Base-by-base conservation (phyloP, 2,888 invertebrate species). In the Galerucella pusilla region DNA sequence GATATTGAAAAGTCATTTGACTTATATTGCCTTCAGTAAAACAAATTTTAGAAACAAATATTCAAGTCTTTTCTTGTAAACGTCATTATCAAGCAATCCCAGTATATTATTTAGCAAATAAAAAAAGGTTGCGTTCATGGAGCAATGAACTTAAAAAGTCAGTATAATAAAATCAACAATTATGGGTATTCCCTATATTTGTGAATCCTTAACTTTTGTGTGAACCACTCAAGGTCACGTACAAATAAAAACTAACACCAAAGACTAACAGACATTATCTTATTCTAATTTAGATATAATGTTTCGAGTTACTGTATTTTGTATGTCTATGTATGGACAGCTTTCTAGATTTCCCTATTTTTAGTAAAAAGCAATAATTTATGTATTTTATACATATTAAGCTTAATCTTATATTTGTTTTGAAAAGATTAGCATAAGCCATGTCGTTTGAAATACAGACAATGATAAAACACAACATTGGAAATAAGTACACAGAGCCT, bases 181-280 rank as follows among this genome's bases (percentile, higher is more conserved):
- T 9, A 20, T 57, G n/a, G 20, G 57, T 60, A 42, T 35, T 6
- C 5, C 35, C 5, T 35, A 35, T 35, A 35, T 69, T 61, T 69
- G 70, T 70, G 63, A 70, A 70, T 35, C 54, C 70, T 63, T 63
- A 70, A 63, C 54, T 70, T 63, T 70, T 70, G 70, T 70, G 70
- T 63, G 70, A 70, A 70, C 70, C 61, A 69, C 25, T 46, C 9
- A 20, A 67, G 57, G 54, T 67, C n/a, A 69, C 69, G 28, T 49
- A 61, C 57, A 35, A 28, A 42, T 16, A 61, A 69, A 70, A 16
- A 52, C 42, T 70, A 63, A 25, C 28, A 52, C 35, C 52, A 70
- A 64, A 28, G 67, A 28, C 35, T 20, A 67, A 69, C 46, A 68
- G 68, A 68, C 60, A 68, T 68, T 60, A 61, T 35, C 61, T 59